A percentile compares a stretch with the other conserved stretches of the same genome.
Evolutionary conservation across 1,140 invertebrate species (phyloP).

Genomic region (Cryptotermes secundus): DNA sequence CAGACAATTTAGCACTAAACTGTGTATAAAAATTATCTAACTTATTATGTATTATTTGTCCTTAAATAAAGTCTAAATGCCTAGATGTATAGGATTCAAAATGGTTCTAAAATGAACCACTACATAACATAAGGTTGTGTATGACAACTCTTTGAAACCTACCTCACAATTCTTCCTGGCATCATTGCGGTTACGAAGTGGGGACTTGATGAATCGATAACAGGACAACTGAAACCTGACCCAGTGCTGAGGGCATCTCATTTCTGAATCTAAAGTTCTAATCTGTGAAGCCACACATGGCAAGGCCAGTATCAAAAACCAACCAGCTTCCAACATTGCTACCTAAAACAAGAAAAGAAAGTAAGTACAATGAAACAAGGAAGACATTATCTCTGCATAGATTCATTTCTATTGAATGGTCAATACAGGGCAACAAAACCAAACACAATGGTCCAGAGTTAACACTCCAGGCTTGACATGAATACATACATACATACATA

Average conservation of each 20-base stretch:
- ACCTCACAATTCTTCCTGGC: conserved; percentile 77
- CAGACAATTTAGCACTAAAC: background rate
- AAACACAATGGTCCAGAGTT: no score
- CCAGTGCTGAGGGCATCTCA: conserved; percentile 81
- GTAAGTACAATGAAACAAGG: no score
- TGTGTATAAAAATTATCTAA: background rate
- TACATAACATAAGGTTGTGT: background rate
- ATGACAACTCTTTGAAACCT: conserved; percentile 35
- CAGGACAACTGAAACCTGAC: conserved; percentile 72
- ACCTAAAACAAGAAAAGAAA: background rate
- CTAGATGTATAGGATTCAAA: background rate
- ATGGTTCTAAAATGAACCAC: background rate
- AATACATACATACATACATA: no score
- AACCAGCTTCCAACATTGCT: background rate
- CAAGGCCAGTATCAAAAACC: conserved; percentile 4
- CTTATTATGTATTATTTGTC: background rate
- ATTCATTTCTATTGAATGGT: no score
- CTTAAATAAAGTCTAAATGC: background rate
- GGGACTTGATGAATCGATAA: conserved; percentile 86
- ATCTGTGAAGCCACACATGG: background rate
- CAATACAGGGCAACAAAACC: no score
- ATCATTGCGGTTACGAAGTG: conserved; percentile 71
- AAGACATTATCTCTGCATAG: no score
- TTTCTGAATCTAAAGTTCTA: conserved; percentile 37
- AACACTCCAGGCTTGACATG: no score